Evolutionary conservation across 2,113 vertebrate genomes (phyloP).

Genomic region (Actenoides hombroni): DNA sequence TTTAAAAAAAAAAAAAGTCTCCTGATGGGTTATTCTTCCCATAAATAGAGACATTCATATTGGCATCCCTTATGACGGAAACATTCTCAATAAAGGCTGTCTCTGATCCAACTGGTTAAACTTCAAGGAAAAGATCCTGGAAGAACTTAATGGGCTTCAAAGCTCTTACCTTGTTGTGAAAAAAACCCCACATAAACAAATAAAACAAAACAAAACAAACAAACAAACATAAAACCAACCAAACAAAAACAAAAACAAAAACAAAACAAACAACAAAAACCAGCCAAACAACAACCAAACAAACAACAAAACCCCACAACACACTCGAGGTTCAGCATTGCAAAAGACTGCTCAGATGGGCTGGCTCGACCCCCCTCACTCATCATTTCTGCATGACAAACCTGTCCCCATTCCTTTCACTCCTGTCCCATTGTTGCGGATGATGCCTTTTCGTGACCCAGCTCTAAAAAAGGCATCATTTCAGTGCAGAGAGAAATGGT

Average conservation of each 20-base stretch:
- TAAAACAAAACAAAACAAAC: not conserved
- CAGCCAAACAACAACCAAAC: no score
- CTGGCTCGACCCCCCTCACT: not conserved
- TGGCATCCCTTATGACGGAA: not conserved
- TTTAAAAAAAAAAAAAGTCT: not conserved
- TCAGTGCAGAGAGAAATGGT: not conserved
- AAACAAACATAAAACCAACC: not conserved
- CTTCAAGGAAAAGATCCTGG: not conserved
- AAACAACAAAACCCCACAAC: not conserved
- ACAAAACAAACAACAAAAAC: not conserved
- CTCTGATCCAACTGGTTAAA: not conserved
- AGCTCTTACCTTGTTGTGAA: not conserved
- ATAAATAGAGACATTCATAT: not conserved
- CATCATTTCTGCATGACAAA: not conserved
- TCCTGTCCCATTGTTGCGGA: not conserved
- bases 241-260: no score
- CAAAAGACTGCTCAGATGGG: not conserved
- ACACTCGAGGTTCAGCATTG: accelerated
- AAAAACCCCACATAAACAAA: not conserved
- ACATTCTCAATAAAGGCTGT: not conserved
- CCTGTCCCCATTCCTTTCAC: not conserved
- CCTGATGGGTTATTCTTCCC: not conserved
- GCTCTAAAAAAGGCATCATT: not conserved
- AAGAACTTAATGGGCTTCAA: not conserved
- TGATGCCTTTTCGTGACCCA: not conserved